These are phyloP conservation scores for Parnassius orleans DNA, from an alignment of 2,888 invertebrate genomes.

Conservation along the genomic window DNA sequence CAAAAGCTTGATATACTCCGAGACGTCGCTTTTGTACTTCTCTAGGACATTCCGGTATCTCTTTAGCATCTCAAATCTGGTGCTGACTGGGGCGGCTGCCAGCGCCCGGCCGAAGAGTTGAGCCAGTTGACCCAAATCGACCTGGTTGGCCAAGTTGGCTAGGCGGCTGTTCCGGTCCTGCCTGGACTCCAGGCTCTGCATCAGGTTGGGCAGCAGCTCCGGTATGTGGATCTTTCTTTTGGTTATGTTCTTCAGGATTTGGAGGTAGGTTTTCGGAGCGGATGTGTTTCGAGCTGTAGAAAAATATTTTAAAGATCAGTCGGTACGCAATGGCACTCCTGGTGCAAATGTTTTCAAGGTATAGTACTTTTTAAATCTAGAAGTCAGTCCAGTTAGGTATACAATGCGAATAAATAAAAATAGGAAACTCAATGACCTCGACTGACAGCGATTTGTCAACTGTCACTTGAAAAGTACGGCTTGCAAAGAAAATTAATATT, in stretches of 20 bases:
- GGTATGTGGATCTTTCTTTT: slow-evolving; percentile 43
- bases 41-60: slow-evolving; percentile 40
- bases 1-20: slow-evolving; percentile 48
- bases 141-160: slow-evolving; percentile 33
- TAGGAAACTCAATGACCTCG: too few species aligned
- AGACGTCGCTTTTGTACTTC: slow-evolving; percentile 33
- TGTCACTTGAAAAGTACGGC: too few species aligned
- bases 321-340: too few species aligned
- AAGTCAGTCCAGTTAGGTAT: too few species aligned
- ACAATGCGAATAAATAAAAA: too few species aligned
- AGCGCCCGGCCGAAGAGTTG: slow-evolving; percentile 43
- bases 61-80: slow-evolving; percentile 24
- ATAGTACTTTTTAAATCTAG: too few species aligned
- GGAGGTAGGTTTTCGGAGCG: slow-evolving; percentile 20
- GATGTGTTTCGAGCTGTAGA: neutral
- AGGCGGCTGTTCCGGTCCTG: slow-evolving; percentile 17
- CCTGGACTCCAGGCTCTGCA: slow-evolving; percentile 28
- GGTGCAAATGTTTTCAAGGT: too few species aligned
- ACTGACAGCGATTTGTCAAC: too few species aligned
- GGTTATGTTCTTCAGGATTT: slow-evolving; percentile 35
- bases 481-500: too few species aligned
- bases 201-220: slow-evolving; percentile 36
- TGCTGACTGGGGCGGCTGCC: slow-evolving; percentile 29
- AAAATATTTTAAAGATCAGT: neutral
- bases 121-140: neutral